Evolutionary conservation across 2,888 invertebrate species (phyloP), one percentile per base, ranked within the genome.

Genomic region (Pristionchus exspectatus): DNA sequence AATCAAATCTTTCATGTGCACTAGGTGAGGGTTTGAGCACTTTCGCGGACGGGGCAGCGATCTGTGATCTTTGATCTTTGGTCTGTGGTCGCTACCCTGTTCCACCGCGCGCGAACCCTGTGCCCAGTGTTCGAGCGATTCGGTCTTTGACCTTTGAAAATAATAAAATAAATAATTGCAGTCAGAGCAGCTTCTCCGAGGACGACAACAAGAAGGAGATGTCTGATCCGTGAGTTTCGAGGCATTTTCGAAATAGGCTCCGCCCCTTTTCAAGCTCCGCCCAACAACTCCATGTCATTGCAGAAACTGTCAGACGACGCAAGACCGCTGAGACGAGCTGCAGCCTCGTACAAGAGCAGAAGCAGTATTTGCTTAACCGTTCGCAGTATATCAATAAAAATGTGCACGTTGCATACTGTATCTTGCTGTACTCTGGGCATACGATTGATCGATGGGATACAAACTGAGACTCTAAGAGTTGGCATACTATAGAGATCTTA

Each of bases 161-260:
- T 50, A 12, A 12, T 12, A 50, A 50, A 50, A 10, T 3, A 0
- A 50, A 7, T 10, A 50, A 50, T 50, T 50, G 44, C 44, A 50
- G 44, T 12, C 44, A 50, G 44, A 50, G 44, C 44, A 38, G 81
- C 81, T 50, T 27, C 50, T 54, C 54, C 27, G 81, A 81, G 27
- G 81, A 81, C 81, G 81, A 81, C 81, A 81, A 81, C 81, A 81
- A 81, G 81, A 81, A 81, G 50, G 81, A 81, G 54, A 81, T 81
- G 81, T 81, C 81, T 50, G 81, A 81, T 54, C 50, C 81, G 81
- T 81, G 21, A 81, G 81, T 81, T 81, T 77, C 77, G 72, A 38
- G 0, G n/a, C 66, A 24, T 66, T 66, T 66, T 72, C 72, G 72
- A 72, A 72, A 72, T 72, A 72, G 72, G 18, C 72, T 72, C 72